Evolutionary conservation across 2,797 vertebrate species (phyloP).

Genomic region (Silurus lanzhouensis): DNA sequence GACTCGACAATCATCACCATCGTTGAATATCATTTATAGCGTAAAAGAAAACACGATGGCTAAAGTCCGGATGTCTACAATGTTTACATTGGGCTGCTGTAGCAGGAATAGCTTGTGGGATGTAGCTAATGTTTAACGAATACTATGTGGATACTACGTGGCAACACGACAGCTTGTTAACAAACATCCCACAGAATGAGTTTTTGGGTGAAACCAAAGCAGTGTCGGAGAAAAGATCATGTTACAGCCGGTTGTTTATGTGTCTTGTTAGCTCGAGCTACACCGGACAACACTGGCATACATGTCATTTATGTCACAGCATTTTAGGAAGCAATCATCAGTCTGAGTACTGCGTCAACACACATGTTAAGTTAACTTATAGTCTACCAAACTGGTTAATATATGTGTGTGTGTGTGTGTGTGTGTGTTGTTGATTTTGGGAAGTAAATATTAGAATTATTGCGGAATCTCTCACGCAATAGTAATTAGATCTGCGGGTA

Average conservation of each 20-base stretch:
- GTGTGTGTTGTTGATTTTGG: not conserved
- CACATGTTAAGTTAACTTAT: not conserved
- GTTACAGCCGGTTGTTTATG: not conserved
- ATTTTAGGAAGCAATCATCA: not conserved
- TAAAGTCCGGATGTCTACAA: not conserved
- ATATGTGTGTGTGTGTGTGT: not conserved
- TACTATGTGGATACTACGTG: not conserved
- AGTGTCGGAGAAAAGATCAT: not conserved
- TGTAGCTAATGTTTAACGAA: not conserved
- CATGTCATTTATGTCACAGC: not conserved
- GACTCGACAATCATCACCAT: not conserved
- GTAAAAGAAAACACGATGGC: not conserved
- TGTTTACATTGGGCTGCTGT: not conserved
- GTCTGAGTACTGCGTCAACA: not conserved
- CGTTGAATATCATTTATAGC: not conserved
- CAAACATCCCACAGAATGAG: not conserved
- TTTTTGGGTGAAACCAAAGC: too few relatives aligned
- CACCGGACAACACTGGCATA: not conserved
- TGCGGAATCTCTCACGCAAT: slow-evolving; percentile 53
- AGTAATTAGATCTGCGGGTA: slow-evolving; percentile 53
- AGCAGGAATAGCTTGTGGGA: not conserved
- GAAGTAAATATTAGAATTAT: slow-evolving; percentile 40
- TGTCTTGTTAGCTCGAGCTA: not conserved
- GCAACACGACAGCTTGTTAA: not conserved
- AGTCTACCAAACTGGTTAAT: not conserved